Percentiles rank a stretch among this genome's conserved stretches.
Conservation (phyloP, 2,113 vertebrate species). For the Octodon degus region DNA sequence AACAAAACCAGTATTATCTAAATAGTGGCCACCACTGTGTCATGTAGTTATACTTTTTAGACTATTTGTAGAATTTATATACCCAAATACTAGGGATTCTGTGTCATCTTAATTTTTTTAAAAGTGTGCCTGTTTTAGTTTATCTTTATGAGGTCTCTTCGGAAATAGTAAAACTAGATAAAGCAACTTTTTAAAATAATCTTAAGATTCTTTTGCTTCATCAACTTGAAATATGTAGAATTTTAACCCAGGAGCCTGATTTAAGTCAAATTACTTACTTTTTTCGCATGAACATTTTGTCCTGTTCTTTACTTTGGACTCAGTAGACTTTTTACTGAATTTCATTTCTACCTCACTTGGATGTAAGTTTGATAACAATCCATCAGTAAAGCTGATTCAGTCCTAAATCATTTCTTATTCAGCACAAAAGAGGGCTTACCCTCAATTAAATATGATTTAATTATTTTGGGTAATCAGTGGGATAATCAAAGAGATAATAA, state of each 20-base stretch:
- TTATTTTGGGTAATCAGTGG: conserved; percentile 54
- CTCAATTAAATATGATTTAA: conserved; percentile 40
- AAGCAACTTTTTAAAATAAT: conserved; percentile 25
- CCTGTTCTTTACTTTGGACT: conserved; percentile 50
- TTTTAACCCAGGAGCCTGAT: not conserved
- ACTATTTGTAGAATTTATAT: conserved; percentile 52
- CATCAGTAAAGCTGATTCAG: conserved; percentile 44
- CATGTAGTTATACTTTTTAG: not conserved
- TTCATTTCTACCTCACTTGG: conserved; percentile 43
- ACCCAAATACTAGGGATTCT: conserved; percentile 19
- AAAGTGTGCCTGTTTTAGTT: conserved; percentile 4
- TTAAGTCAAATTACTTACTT: conserved; percentile 6
- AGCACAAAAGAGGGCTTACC: conserved; percentile 12
- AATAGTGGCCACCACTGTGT: conserved; percentile 22
- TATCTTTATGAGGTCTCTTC: conserved; percentile 44
- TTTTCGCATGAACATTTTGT: conserved; percentile 29
- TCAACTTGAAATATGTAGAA: conserved; percentile 4
- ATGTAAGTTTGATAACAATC: not conserved
- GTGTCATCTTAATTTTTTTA: not conserved
- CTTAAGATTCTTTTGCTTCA: conserved; percentile 28
- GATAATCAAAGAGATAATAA: conserved; percentile 28
- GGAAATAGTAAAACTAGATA: conserved; percentile 38
- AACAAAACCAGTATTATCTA: conserved; percentile 17
- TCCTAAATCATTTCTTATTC: conserved; percentile 55
- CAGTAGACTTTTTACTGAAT: conserved; percentile 56